Conservation (phyloP, 1,140 invertebrate species). For the Zaprionus ghesquierei region DNA sequence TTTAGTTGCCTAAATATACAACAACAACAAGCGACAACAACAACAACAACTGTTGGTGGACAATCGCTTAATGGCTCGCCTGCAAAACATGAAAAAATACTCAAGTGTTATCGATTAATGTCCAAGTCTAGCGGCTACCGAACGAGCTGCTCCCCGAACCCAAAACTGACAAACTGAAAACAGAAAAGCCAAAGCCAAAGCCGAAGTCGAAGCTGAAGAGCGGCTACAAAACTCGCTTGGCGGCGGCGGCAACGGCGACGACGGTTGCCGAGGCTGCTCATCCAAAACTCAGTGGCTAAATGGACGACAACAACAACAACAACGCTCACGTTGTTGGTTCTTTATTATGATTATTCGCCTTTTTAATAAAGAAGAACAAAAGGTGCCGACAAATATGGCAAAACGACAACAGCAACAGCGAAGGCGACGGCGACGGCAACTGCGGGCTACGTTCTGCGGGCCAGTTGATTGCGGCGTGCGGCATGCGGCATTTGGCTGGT, state of each 20-base stretch:
- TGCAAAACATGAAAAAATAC: constrained; percentile 83
- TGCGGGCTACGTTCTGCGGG: constrained; percentile 3
- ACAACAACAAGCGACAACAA: constrained; percentile 2
- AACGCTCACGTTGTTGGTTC: constrained; percentile 67
- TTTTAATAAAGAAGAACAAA: constrained; percentile 82
- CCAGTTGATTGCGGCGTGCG: constrained; percentile 37
- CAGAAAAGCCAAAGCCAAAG: neutral
- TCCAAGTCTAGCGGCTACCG: constrained; percentile 82
- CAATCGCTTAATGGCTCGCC: constrained; percentile 83
- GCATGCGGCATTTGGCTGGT: constrained; percentile 67
- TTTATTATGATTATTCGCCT: constrained; percentile 81
- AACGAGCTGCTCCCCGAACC: constrained; percentile 65
- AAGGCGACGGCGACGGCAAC: constrained; percentile 1
- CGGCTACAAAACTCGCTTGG: constrained; percentile 62
- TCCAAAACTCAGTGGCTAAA: constrained; percentile 78
- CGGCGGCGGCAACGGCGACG: no score
- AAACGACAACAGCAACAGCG: constrained; percentile 42
- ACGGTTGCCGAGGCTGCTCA: constrained; percentile 66
- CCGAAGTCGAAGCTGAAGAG: neutral
- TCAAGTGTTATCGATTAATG: constrained; percentile 83
- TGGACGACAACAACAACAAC: constrained; percentile 61
- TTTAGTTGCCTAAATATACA: constrained; percentile 54
- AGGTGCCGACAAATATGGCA: constrained; percentile 79
- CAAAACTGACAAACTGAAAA: neutral
- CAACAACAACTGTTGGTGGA: constrained; percentile 59